Base-by-base conservation (phyloP, 1,140 invertebrate species). In the Watersipora subatra region DNA sequence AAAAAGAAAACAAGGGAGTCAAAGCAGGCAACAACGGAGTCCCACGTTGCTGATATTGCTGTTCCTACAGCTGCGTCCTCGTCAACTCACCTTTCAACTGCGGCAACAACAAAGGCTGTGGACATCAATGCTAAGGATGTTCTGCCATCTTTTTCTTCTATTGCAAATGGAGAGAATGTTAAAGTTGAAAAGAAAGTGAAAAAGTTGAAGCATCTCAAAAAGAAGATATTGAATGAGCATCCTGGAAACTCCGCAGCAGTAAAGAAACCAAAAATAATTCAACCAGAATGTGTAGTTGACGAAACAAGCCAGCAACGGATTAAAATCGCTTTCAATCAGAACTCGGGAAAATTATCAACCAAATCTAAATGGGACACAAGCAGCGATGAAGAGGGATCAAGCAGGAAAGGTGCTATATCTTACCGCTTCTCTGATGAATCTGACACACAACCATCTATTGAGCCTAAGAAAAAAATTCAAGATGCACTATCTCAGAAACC, bases 321-420 rank as follows among this genome's bases (percentile, higher is more conserved):
- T 12, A 46, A 7, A 46, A 46, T 46, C 34, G 34, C 34, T 46
- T 46, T 46, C 34, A 46, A 46, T 46, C 34, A 46, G 34, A 7
- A 7, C 34, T 12, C 7, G 7, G 34, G 34, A 46, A 46, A 46
- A n/a, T 46, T 46, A n/a, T 46, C 34, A 46, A 28, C 58, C 58
- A 59, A 24, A 22, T 59, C 58, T 28, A 59, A 59, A 28, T 59
- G 58, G 58, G 58, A 59, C 22, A 59, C 58, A 28, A 59, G 58
- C 22, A 59, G 58, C 22, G 58, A 59, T 28, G 27, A 28, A 24
- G 58, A 59, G 17, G 22, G 22, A 7, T 17, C 22, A 12, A 28
- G 22, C 22, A 24, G 58, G 22, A 59, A 59, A 22, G 58, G 58
- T 28, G 58, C 22, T 12, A 59, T 59, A 59, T 59, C 58, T 17